These are phyloP conservation scores for Caenorhabditis macrosperma DNA, from an alignment of 2,888 invertebrate genomes.

Conservation along the genomic window DNA sequence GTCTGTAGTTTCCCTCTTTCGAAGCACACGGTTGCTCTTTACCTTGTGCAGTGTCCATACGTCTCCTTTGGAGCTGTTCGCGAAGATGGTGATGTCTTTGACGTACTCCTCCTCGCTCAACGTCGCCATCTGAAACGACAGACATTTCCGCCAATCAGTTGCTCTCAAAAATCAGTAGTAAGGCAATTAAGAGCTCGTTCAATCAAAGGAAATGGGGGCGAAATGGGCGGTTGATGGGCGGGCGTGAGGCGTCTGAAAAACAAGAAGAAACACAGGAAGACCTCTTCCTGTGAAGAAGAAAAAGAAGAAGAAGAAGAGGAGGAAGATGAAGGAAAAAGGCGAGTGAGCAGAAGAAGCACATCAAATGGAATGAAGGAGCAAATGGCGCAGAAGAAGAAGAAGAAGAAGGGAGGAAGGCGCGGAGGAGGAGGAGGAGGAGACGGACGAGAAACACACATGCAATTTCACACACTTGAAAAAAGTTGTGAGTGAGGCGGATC, in stretches of 20 bases:
- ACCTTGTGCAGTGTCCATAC: slow-evolving; percentile 57
- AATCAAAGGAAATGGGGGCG: slow-evolving; percentile 20
- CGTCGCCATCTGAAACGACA: slow-evolving; percentile 7
- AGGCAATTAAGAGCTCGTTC: slow-evolving; percentile 3
- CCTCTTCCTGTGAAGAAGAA: too few relatives aligned
- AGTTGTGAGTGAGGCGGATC: slow-evolving; percentile 4
- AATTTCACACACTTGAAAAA: slow-evolving; percentile 46
- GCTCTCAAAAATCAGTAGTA: background rate
- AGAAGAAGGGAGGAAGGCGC: slow-evolving; percentile 7
- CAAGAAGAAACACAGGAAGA: slow-evolving; percentile 21
- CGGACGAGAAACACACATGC: slow-evolving; percentile 43
- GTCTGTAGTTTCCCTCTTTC: too few relatives aligned
- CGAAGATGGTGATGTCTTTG: slow-evolving; percentile 41
- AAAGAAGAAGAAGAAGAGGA: too few relatives aligned
- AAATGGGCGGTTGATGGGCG: slow-evolving; percentile 16
- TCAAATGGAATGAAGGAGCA: slow-evolving; percentile 57
- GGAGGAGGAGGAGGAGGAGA: slow-evolving; percentile 18
- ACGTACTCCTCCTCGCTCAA: slow-evolving; percentile 44
- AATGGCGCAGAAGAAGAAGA: slow-evolving; percentile 50
- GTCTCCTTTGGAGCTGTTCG: slow-evolving; percentile 36
- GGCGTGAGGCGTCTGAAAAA: slow-evolving; percentile 14
- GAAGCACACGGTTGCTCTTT: too few relatives aligned
- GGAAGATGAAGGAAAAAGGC: background rate
- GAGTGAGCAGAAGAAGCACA: slow-evolving; percentile 33
- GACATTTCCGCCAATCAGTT: background rate